Evolutionary conservation across 2,888 invertebrate species (phyloP).

Genomic region (Sympetrum striolatum): DNA sequence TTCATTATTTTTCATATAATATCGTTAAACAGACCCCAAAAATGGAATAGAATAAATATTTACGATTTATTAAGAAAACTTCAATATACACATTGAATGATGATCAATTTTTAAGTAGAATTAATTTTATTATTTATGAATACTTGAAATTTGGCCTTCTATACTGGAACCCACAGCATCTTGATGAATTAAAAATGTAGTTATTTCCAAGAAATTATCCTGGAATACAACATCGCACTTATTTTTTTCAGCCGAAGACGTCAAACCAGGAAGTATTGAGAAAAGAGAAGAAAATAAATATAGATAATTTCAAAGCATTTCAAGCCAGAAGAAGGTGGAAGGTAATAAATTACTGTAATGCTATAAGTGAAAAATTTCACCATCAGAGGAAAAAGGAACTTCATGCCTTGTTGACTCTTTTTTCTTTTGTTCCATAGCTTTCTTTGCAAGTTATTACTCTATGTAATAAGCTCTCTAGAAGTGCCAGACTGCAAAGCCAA

Average conservation of each 20-base stretch:
- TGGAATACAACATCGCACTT: not conserved
- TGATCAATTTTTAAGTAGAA: too few species aligned
- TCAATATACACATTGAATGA: too few species aligned
- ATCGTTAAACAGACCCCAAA: too few species aligned
- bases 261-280: conserved; percentile 54
- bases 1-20: too few species aligned
- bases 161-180: too few species aligned
- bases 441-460: conserved; percentile 58
- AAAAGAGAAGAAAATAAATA: conserved; percentile 54
- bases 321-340: conserved; percentile 61
- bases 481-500: conserved; percentile 53
- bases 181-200: too few species aligned
- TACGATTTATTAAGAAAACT: too few species aligned
- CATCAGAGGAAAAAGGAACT: not conserved
- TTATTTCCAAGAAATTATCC: too few species aligned
- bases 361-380: not conserved
- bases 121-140: too few species aligned
- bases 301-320: conserved; percentile 59
- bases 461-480: conserved; percentile 58
- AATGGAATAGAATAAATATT: too few species aligned
- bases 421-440: conserved; percentile 54
- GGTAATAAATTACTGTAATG: conserved; percentile 53
- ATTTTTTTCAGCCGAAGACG: conserved; percentile 52
- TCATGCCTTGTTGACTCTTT: not conserved
- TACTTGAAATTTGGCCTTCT: too few species aligned